phyloP scores from a whole-genome alignment of 2,113 vertebrate genomes.

The Cavia aperea region DNA sequence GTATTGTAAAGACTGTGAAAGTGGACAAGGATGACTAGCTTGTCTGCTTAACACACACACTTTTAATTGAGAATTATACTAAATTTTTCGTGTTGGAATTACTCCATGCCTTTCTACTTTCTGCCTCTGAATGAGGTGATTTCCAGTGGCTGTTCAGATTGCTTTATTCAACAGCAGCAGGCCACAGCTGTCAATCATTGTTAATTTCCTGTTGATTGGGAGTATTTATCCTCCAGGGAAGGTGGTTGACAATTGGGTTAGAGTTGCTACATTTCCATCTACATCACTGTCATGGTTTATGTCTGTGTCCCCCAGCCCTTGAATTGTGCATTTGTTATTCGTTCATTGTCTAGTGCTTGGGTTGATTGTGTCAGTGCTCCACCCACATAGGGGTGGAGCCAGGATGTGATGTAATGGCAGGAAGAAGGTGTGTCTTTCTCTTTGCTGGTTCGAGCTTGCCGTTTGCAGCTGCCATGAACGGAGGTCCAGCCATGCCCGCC shows the following conservation, averaged over 20 bases:
- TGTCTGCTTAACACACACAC: constrained; percentile 39
- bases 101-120: constrained; percentile 21
- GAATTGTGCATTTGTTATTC: no score
- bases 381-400: no score
- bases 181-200: not conserved
- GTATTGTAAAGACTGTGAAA: constrained; percentile 29
- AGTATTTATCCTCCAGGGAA: not conserved
- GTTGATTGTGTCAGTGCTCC: no score
- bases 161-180: constrained; percentile 21
- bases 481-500: no score
- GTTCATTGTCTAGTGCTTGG: no score
- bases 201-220: constrained; percentile 1
- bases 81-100: constrained; percentile 47
- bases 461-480: no score
- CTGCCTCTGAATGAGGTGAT: constrained; percentile 44
- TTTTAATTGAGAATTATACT: constrained; percentile 58
- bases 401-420: no score
- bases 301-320: no score
- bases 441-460: no score
- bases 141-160: constrained; percentile 15
- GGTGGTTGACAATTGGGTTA: not conserved
- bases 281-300: not conserved
- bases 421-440: no score
- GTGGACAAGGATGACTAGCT: not conserved
- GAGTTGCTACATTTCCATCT: not conserved